Base-by-base conservation (phyloP, 2,888 invertebrate genomes). In the Noctua pronuba region DNA sequence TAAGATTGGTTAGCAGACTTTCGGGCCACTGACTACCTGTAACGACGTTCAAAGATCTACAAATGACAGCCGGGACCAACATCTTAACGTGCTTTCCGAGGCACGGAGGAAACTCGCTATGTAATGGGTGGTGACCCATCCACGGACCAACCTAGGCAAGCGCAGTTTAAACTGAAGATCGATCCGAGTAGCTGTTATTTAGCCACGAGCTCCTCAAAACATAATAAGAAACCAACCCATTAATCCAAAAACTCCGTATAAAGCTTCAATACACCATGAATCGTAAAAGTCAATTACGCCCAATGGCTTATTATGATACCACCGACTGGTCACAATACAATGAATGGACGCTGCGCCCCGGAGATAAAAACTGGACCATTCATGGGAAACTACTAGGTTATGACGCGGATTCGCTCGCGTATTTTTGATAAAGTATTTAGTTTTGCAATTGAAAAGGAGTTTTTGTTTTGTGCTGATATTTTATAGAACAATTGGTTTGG, bases 291-390 rank as follows among this genome's bases (percentile, higher is more conserved):
- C 85, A 70, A 84, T 85, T 85, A 81, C 38, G 28, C n/a, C 46
- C 60, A 80, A 76, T 65, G 49, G 74, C 62, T 81, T 62, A 75
- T 85, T 75, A 85, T 64, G 71, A 64, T 73, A 66, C 18, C 28
- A 65, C 31, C 1, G 11, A 28, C 31, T 73, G 62, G 46, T 16
- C 44, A 73, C 82, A 85, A 84, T 80, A 58, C 65, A 67, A 49
- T 82, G 79, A 86, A 86, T 83, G 73, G 82, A 21, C 38, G 28
- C 85, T 86, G 86, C 28, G 74, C 18, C 28, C 69, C 28, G 0
- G 62, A 83, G 86, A 86, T 86, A 86, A 86, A 83, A 83, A 77
- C 68, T 68, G 65, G 21, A 31, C 69, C 68, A 78, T 83, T 83
- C 66, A 79, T 66, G 49, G 60, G 44, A 21, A 71, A 1, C 7